Evolutionary conservation across 2,113 vertebrate genomes (phyloP).

Genomic region (Crocuta crocuta): DNA sequence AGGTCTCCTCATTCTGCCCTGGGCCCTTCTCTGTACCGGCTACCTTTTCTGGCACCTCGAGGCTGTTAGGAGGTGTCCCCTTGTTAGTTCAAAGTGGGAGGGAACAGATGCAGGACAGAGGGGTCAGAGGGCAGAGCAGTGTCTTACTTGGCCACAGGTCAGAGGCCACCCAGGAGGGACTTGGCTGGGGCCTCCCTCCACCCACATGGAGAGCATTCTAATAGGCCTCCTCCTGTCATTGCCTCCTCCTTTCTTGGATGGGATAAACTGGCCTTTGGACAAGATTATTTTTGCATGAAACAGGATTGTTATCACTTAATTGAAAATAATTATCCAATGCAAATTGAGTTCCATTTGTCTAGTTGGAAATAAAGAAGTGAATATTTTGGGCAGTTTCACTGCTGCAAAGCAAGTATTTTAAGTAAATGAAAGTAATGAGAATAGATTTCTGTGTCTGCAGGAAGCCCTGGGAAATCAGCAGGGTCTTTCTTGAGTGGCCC

Average conservation of each 20-base stretch:
- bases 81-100: slow-evolving; percentile 8
- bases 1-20: background rate
- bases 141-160: background rate
- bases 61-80: background rate
- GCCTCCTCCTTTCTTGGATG: slow-evolving; percentile 60
- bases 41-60: background rate
- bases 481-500: background rate
- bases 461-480: slow-evolving; percentile 35
- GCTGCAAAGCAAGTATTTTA: slow-evolving; percentile 64
- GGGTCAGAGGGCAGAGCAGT: background rate
- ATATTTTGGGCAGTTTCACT: slow-evolving; percentile 72
- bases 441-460: slow-evolving; percentile 7
- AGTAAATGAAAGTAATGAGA: slow-evolving; percentile 31
- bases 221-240: background rate
- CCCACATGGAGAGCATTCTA: background rate
- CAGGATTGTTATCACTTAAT: slow-evolving; percentile 88
- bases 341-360: slow-evolving; percentile 85
- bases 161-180: background rate
- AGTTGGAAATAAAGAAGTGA: slow-evolving; percentile 75
- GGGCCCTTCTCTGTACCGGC: background rate
- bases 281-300: slow-evolving; percentile 86
- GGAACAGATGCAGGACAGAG: background rate
- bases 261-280: slow-evolving; percentile 86
- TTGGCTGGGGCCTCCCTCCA: background rate
- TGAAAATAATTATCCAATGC: slow-evolving; percentile 88